phyloP scores from a whole-genome alignment of 2,888 invertebrate genomes.

The Autographa pulchrina region DNA sequence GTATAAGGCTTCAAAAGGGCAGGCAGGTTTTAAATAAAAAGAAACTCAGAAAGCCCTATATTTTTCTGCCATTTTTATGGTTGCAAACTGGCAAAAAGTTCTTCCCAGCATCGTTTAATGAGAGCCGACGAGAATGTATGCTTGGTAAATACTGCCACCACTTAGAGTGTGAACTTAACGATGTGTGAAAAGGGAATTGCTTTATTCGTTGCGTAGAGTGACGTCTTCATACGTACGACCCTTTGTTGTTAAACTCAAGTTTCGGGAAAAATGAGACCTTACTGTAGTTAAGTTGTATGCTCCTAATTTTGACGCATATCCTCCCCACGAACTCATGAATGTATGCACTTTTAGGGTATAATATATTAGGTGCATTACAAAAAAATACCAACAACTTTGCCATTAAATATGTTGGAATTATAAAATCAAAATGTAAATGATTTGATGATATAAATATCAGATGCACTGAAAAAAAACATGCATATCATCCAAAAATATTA shows the following conservation, averaged over 20 bases:
- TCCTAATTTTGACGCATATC: background rate
- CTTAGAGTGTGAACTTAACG: conserved; percentile 46
- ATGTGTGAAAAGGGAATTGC: conserved; percentile 31
- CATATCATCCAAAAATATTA: too few relatives aligned
- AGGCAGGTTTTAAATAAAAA: conserved; percentile 57
- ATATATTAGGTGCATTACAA: too few relatives aligned
- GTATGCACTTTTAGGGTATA: too few relatives aligned
- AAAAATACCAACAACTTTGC: too few relatives aligned
- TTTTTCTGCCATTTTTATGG: conserved; percentile 70
- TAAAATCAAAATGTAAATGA: too few relatives aligned
- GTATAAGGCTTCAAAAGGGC: conserved; percentile 26
- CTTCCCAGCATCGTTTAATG: conserved; percentile 76
- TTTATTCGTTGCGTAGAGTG: conserved; percentile 18
- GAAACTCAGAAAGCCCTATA: conserved; percentile 60
- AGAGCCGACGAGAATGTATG: conserved; percentile 73
- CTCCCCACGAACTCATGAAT: too few relatives aligned
- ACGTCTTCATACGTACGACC: conserved; percentile 31
- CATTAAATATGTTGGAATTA: too few relatives aligned
- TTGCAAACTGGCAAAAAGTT: conserved; percentile 76
- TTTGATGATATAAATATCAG: too few relatives aligned
- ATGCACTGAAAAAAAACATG: too few relatives aligned
- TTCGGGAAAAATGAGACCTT: background rate
- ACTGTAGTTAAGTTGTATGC: background rate
- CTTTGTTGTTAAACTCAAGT: background rate
- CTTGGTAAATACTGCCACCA: conserved; percentile 63